Conservation (phyloP, 1,140 invertebrate genomes). For the Cotesia chilonis region DNA sequence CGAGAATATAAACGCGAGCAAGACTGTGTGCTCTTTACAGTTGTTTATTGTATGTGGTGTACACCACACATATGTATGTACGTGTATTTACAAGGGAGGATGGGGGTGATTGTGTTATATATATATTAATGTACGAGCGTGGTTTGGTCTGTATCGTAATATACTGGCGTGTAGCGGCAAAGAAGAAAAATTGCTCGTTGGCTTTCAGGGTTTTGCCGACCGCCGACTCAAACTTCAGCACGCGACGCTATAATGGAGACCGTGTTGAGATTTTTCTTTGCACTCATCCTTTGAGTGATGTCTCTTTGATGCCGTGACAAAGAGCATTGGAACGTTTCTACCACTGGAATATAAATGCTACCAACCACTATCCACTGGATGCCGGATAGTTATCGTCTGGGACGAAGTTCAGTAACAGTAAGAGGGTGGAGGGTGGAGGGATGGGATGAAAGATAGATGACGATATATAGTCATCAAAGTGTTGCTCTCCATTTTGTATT, state of each 20-base stretch:
- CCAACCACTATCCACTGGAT: not conserved
- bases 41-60: constrained; percentile 16
- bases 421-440: not conserved
- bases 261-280: constrained; percentile 32
- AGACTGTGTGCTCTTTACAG: not conserved
- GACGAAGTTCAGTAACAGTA: no score
- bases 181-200: constrained; percentile 32
- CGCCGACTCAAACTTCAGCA: not conserved
- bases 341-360: constrained; percentile 15
- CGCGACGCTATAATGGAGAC: constrained; percentile 19
- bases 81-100: constrained; percentile 2
- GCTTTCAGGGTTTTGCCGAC: not conserved
- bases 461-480: constrained; percentile 14
- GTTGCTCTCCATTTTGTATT: no score
- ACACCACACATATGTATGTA: constrained; percentile 1
- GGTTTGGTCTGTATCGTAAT: no score
- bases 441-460: not conserved
- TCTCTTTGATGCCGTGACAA: constrained; percentile 33
- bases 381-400: not conserved
- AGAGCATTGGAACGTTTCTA: constrained; percentile 15
- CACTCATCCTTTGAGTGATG: constrained; percentile 31
- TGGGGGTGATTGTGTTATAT: not conserved
- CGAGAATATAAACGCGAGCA: constrained; percentile 31
- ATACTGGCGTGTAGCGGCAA: no score
- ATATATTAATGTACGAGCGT: constrained; percentile 10